Evolutionary conservation across 2,113 vertebrate genomes (phyloP).

Genomic region (Corythaeola cristata): DNA sequence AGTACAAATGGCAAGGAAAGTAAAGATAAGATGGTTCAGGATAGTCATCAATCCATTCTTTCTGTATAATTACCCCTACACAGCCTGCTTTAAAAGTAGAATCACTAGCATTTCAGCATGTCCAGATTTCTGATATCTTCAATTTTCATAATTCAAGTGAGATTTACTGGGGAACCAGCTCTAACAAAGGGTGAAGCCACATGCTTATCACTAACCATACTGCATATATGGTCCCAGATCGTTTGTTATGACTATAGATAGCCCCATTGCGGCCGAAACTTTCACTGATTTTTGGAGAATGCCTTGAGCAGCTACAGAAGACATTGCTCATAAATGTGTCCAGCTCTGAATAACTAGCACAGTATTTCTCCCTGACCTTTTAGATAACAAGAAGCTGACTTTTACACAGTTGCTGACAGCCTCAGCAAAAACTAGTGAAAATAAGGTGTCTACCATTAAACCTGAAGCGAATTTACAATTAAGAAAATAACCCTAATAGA

Average conservation of each 20-base stretch:
- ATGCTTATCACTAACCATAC: neutral
- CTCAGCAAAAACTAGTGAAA: neutral
- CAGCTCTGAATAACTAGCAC: neutral
- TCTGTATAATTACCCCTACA: neutral
- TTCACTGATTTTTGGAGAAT: neutral
- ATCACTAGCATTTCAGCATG: neutral
- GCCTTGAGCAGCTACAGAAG: neutral
- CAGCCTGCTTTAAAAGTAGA: neutral
- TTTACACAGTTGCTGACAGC: neutral
- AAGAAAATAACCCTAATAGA: neutral
- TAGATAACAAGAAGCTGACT: neutral
- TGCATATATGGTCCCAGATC: neutral
- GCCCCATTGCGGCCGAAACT: neutral
- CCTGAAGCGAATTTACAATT: neutral
- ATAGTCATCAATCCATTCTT: neutral
- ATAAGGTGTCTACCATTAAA: neutral
- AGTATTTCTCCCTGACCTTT: neutral
- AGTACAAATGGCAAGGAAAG: neutral
- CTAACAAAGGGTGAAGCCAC: neutral
- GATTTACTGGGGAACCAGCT: neutral
- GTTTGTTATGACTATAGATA: neutral
- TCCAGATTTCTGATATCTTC: neutral
- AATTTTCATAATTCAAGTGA: neutral
- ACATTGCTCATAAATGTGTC: neutral
- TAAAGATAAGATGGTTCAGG: neutral